phyloP scores from a whole-genome alignment of 2,113 vertebrate genomes.

The Pseudorectes ferrugineus region DNA sequence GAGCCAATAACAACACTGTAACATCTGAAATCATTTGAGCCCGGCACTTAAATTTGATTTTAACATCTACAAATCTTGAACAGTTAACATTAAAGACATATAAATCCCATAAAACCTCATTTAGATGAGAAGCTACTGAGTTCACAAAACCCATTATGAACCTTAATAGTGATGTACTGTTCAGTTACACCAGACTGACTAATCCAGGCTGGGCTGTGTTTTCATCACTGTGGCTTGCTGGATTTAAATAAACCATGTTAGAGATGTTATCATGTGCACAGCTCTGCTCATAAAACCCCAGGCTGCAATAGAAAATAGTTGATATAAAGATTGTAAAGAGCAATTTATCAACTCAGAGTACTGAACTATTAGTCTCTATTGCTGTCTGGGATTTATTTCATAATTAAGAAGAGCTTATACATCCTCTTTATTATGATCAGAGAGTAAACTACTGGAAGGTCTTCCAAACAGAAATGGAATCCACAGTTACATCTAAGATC shows the following conservation, averaged over 20 bases:
- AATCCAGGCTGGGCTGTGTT: constrained; percentile 44
- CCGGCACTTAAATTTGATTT: constrained; percentile 57
- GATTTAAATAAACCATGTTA: constrained; percentile 25
- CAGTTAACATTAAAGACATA: constrained; percentile 58
- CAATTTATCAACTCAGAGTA: neutral
- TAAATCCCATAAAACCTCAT: constrained; percentile 66
- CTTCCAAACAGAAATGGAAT: neutral
- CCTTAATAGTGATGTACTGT: constrained; percentile 56
- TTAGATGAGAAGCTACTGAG: constrained; percentile 59
- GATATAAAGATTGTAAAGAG: neutral
- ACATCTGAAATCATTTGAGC: constrained; percentile 44
- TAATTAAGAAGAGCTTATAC: neutral
- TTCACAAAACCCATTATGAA: constrained; percentile 68
- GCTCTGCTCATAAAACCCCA: neutral
- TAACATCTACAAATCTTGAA: constrained; percentile 63
- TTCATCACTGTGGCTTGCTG: neutral
- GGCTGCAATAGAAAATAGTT: neutral
- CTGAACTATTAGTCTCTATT: neutral
- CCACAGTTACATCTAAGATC: neutral
- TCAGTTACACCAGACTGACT: constrained; percentile 39
- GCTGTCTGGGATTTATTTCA: neutral
- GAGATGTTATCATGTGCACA: neutral
- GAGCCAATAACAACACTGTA: constrained; percentile 35
- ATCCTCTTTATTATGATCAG: neutral
- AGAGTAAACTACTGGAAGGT: neutral